Evolutionary conservation across 2,113 vertebrate species (phyloP).

Genomic region (Vombatus ursinus): DNA sequence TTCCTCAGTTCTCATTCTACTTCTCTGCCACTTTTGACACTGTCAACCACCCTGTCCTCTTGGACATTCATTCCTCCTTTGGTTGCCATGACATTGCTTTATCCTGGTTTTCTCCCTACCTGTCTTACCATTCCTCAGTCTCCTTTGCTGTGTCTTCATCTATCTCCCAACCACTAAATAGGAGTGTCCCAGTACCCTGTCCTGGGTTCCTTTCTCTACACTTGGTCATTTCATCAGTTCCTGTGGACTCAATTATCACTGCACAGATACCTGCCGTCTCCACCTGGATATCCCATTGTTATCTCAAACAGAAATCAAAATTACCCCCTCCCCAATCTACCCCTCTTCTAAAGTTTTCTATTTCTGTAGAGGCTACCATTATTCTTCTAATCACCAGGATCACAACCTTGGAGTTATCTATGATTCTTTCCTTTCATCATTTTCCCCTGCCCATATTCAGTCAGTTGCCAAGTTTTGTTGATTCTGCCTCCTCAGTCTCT

Average conservation of each 20-base stretch:
- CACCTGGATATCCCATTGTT: background rate
- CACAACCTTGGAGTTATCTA: background rate
- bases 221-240: background rate
- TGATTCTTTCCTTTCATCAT: background rate
- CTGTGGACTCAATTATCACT: background rate
- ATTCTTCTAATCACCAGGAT: background rate
- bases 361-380: background rate
- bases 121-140: background rate
- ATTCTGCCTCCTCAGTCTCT: background rate
- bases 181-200: background rate
- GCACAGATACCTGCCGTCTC: background rate
- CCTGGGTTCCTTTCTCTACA: background rate
- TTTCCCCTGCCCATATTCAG: background rate
- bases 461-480: background rate
- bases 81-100: background rate
- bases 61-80: background rate
- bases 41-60: background rate
- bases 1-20: background rate
- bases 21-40: background rate
- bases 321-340: background rate
- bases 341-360: background rate
- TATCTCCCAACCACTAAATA: background rate
- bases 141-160: background rate
- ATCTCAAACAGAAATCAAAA: background rate
- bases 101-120: background rate